These are phyloP conservation scores for Plectus sambesii DNA, from an alignment of 1,140 invertebrate genomes.

Conservation along the genomic window DNA sequence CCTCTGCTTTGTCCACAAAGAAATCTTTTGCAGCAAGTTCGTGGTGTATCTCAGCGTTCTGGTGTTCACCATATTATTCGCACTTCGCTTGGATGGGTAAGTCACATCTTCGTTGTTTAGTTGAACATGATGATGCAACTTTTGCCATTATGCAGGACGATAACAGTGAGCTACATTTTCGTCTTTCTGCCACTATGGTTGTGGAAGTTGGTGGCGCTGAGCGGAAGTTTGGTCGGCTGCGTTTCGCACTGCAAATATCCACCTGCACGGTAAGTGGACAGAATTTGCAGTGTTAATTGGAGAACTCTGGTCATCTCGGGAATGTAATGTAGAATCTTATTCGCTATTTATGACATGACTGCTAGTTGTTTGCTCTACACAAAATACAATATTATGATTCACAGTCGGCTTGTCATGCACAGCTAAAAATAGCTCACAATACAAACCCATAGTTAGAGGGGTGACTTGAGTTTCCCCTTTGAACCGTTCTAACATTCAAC, in stretches of 20 bases:
- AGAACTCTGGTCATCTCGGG: background rate
- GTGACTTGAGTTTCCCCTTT: too few species aligned
- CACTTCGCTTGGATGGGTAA: constrained; percentile 73
- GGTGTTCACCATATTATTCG: constrained; percentile 75
- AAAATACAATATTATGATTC: too few species aligned
- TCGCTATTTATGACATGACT: too few species aligned
- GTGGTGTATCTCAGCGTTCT: constrained; percentile 81
- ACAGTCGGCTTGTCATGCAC: too few species aligned
- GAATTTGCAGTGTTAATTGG: background rate
- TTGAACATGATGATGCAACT: background rate
- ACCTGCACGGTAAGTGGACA: constrained; percentile 65
- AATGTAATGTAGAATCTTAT: constrained; percentile 11
- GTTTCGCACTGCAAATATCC: constrained; percentile 88
- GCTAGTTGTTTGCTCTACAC: too few species aligned
- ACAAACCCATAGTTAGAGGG: too few species aligned
- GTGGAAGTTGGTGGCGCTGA: constrained; percentile 81
- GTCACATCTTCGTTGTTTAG: constrained; percentile 7
- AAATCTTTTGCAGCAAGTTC: constrained; percentile 77
- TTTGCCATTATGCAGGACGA: constrained; percentile 50
- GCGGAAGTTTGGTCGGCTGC: constrained; percentile 74
- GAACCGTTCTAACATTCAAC: too few species aligned
- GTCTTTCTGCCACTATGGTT: constrained; percentile 89
- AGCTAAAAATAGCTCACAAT: too few species aligned
- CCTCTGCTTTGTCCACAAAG: constrained; percentile 1
- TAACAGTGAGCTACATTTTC: constrained; percentile 82